Percentiles rank a stretch among this genome's conserved stretches.
These are phyloP conservation scores for Ooceraea biroi DNA, from an alignment of 1,140 invertebrate species.

Conservation along the genomic window DNA sequence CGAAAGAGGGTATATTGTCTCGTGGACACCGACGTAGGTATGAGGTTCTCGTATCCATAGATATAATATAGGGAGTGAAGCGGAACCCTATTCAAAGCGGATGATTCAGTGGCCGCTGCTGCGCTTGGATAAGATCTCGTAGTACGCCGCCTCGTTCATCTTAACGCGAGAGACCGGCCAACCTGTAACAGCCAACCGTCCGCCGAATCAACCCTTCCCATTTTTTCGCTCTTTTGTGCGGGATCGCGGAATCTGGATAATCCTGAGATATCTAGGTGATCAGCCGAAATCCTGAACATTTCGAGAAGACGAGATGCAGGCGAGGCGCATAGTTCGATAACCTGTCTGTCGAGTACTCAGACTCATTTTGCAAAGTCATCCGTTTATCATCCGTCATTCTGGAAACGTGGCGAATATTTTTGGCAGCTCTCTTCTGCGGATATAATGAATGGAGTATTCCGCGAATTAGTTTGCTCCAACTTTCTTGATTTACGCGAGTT, in stretches of 20 bases:
- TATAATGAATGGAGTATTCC: slow-evolving; percentile 79
- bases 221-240: slow-evolving; percentile 63
- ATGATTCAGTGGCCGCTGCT: slow-evolving; percentile 85
- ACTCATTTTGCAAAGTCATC: slow-evolving; percentile 1
- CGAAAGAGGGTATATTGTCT: slow-evolving; percentile 71
- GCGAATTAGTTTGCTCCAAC: slow-evolving; percentile 82
- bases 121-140: slow-evolving; percentile 84
- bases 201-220: slow-evolving; percentile 68
- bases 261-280: not conserved
- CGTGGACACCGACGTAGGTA: slow-evolving; percentile 65
- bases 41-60: slow-evolving; percentile 78
- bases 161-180: slow-evolving; percentile 77
- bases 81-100: slow-evolving; percentile 84
- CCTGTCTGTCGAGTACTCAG: not conserved
- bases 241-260: slow-evolving; percentile 64
- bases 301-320: slow-evolving; percentile 19
- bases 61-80: slow-evolving; percentile 83
- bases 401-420: slow-evolving; percentile 75
- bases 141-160: slow-evolving; percentile 82
- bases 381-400: slow-evolving; percentile 22
- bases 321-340: slow-evolving; percentile 5
- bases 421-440: slow-evolving; percentile 75
- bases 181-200: slow-evolving; percentile 81
- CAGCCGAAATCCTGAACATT: slow-evolving; percentile 7
- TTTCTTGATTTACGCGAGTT: slow-evolving; percentile 85